Percentiles rank a stretch among this genome's conserved stretches.
phyloP scores from a whole-genome alignment of 1,140 invertebrate genomes.

The Hyphantria cunea region DNA sequence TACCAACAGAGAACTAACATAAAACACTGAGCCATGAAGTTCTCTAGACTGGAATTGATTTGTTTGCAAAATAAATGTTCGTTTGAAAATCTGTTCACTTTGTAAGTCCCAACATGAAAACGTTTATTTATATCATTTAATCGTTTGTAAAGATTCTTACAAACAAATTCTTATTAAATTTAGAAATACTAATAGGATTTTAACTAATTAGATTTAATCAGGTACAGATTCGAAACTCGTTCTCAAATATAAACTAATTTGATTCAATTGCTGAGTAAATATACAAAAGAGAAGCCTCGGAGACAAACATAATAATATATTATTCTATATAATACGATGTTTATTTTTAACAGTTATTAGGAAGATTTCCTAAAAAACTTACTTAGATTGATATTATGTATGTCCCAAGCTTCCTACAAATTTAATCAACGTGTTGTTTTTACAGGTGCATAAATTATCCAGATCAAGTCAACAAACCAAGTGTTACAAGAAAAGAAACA shows the following conservation, averaged over 20 bases:
- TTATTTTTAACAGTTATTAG: background rate
- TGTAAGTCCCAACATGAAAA: background rate
- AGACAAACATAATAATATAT: too few relatives aligned
- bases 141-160: background rate
- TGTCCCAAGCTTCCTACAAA: background rate
- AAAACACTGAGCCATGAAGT: slow-evolving; percentile 10
- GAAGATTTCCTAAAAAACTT: background rate
- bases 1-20: too few relatives aligned
- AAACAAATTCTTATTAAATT: background rate
- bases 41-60: slow-evolving; percentile 1
- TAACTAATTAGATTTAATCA: background rate
- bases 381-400: too few relatives aligned
- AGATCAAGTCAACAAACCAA: background rate
- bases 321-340: background rate
- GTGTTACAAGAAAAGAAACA: slow-evolving; percentile 1
- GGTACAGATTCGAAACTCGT: background rate
- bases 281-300: too few relatives aligned
- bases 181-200: background rate
- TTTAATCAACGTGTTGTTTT: slow-evolving; percentile 24
- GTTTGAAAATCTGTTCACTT: background rate
- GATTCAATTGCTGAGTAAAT: too few relatives aligned
- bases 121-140: background rate
- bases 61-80: slow-evolving; percentile 18
- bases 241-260: background rate
- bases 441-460: slow-evolving; percentile 34